These are phyloP conservation scores for Bombus polaris DNA, from an alignment of 1,140 invertebrate genomes.

Conservation along the genomic window DNA sequence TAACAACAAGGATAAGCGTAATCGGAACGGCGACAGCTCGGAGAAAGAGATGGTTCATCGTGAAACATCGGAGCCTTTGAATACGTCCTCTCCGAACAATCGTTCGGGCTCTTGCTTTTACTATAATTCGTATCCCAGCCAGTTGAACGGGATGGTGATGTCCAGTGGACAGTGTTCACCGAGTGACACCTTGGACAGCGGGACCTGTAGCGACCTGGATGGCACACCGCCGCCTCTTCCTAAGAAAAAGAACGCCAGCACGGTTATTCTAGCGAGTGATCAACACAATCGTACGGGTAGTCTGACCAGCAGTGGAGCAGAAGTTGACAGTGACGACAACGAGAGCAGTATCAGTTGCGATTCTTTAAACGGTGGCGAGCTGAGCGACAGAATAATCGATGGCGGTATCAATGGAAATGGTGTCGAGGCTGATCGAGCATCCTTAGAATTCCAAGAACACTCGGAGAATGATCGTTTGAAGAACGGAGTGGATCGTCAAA, in stretches of 20 bases:
- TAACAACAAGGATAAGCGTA: conserved; percentile 49
- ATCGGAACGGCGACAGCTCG: conserved; percentile 34
- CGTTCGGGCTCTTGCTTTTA: conserved; percentile 83
- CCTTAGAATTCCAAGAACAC: not conserved
- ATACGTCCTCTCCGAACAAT: conserved; percentile 49
- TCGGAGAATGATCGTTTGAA: not conserved
- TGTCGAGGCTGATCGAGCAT: conserved; percentile 62
- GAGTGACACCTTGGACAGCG: conserved; percentile 90
- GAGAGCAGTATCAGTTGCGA: conserved; percentile 89
- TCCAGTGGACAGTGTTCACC: conserved; percentile 91
- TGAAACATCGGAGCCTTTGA: conserved; percentile 58
- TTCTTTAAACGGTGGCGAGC: conserved; percentile 87
- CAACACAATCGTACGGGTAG: conserved; percentile 83
- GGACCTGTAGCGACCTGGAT: conserved; percentile 91
- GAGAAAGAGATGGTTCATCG: conserved; percentile 74
- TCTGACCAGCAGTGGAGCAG: conserved; percentile 83
- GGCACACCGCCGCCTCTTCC: conserved; percentile 88
- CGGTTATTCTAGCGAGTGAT: conserved; percentile 80
- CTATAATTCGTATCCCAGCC: conserved; percentile 82
- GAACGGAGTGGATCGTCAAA: conserved; percentile 9
- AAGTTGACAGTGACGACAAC: conserved; percentile 86
- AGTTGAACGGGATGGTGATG: conserved; percentile 83
- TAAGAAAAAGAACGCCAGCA: conserved; percentile 85
- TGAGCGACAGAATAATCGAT: conserved; percentile 58
- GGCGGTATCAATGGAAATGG: conserved; percentile 5